These are phyloP conservation scores for Drosophila neutralis DNA, from an alignment of 2,888 invertebrate species.

Conservation along the genomic window DNA sequence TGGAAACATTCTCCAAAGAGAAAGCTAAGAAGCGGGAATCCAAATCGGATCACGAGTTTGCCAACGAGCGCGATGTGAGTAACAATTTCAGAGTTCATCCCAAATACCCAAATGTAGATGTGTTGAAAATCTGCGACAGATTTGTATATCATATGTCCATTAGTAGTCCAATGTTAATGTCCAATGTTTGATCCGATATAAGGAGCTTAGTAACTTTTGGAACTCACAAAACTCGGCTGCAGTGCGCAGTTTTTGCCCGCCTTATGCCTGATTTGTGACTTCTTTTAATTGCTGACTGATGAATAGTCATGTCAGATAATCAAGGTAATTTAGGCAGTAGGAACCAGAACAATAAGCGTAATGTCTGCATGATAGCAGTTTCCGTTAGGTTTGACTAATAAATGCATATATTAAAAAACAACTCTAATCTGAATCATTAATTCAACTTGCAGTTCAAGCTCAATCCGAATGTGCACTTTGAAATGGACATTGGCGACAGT, in stretches of 20 bases:
- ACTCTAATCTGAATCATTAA: neutral
- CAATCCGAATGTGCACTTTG: constrained; percentile 71
- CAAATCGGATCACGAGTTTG: constrained; percentile 83
- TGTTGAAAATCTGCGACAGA: neutral
- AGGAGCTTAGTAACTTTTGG: neutral
- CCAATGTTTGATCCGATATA: neutral
- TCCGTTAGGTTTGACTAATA: neutral
- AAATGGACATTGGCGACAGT: constrained; percentile 78
- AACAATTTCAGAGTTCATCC: neutral
- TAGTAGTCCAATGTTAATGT: neutral
- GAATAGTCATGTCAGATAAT: neutral
- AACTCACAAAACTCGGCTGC: neutral
- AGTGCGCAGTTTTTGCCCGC: neutral
- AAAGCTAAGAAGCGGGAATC: constrained; percentile 77
- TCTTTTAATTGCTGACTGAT: neutral
- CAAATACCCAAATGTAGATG: neutral
- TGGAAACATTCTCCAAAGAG: constrained; percentile 63
- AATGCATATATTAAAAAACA: neutral
- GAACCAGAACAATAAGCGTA: neutral
- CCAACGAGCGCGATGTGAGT: constrained; percentile 79
- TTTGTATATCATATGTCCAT: neutral
- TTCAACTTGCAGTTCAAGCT: constrained; percentile 59
- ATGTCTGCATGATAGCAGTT: neutral
- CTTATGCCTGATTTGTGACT: neutral
- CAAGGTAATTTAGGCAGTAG: neutral